Conservation (phyloP, 2,797 vertebrate species). For the Artibeus lituratus region DNA sequence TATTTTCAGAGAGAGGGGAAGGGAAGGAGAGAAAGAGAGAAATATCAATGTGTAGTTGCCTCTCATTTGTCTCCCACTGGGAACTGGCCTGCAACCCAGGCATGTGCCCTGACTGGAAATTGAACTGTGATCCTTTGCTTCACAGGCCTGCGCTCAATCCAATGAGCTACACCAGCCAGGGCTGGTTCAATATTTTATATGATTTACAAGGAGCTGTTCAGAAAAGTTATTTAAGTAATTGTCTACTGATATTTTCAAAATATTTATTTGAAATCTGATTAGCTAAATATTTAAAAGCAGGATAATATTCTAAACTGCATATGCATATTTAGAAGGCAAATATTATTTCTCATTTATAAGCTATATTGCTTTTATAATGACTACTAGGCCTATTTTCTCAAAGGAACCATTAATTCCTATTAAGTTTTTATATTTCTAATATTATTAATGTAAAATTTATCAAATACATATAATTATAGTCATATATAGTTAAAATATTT, state of each 20-base stretch:
- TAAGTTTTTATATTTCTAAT: neutral
- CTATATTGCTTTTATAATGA: neutral
- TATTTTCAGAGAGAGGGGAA: no score
- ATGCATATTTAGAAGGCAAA: neutral
- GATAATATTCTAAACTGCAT: neutral
- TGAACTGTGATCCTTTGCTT: no score
- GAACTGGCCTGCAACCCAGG: no score
- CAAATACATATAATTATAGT: neutral
- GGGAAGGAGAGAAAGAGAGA: no score
- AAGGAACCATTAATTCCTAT: neutral
- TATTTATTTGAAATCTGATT: neutral
- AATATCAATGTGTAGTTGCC: no score
- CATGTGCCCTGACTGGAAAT: no score
- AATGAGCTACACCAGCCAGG: no score
- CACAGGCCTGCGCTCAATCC: no score
- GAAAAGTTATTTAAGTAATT: constrained; percentile 32
- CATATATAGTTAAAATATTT: neutral
- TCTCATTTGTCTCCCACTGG: no score
- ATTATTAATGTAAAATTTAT: neutral
- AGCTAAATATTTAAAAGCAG: neutral
- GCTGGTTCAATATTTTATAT: neutral
- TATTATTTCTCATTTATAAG: neutral
- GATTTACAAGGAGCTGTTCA: constrained; percentile 1
- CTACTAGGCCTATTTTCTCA: neutral
- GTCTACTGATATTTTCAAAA: constrained; percentile 28